Evolutionary conservation across 2,888 invertebrate genomes (phyloP), one percentile per base, ranked within the genome.

Genomic region (Laothoe populi): DNA sequence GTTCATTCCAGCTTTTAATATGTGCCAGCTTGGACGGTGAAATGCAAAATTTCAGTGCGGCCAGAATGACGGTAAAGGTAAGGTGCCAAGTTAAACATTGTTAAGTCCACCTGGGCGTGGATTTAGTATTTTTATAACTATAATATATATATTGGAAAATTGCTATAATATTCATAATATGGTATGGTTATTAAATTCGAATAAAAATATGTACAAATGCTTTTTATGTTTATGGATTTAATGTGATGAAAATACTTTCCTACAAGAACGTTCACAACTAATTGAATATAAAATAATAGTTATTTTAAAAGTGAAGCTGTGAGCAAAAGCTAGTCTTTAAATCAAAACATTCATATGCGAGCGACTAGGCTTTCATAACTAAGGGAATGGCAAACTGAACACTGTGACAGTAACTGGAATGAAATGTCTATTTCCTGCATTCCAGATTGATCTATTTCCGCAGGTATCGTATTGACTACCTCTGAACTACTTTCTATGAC

Each of bases 401-500:
- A 70, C 77, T 77, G 71, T 35, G 77, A 75, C 75, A 70, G 75
- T 79, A 82, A 90, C 88, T 84, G 86, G 78, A 78, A 74, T 75
- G 77, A 77, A 83, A 81, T 72, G 72, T 71, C 79, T 72, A 88
- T 87, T 90, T 90, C 90, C 90, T 72, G 72, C 69, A 74, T 73
- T 69, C 64, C 77, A 75, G 86, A 90, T 90, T 86, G 87, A 79
- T 77, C 83, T 69, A 87, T 90, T 88, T 89, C 89, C 90, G 74
- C 45, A 45, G 60, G 59, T 70, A 77, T 73, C 75, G 60, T 62
- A 49, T 60, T 57, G 59, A 64, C 24, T 5, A 23, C 63, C 26
- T 24, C 24, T 38, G 24, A 16, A 40, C 10, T 60, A 26, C 38
- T 42, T 49, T 61, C 42, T 21, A 26, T 16, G 16, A 26, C 16